A percentile compares a stretch with the other conserved stretches of the same genome.
Evolutionary conservation across 1,140 invertebrate species (phyloP).

Genomic region (Hermetia illucens): DNA sequence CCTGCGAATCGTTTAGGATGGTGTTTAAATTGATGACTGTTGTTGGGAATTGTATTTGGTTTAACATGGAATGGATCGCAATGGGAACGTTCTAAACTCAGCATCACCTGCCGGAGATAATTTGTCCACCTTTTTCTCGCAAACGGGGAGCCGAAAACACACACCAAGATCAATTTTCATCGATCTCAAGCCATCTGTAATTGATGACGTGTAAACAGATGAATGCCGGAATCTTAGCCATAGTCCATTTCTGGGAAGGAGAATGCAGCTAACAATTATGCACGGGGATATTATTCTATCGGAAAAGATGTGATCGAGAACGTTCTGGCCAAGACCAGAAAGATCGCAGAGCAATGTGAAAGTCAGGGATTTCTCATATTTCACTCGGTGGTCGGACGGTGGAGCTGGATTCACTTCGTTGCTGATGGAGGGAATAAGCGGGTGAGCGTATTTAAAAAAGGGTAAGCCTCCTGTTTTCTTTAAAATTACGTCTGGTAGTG

Average conservation of each 20-base stretch:
- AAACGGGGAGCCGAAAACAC: conserved; percentile 41
- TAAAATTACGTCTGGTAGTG: too few species aligned
- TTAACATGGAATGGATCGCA: too few species aligned
- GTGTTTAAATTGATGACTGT: too few species aligned
- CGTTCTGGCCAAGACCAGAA: conserved; percentile 53
- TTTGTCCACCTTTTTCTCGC: conserved; percentile 46
- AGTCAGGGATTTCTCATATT: conserved; percentile 74
- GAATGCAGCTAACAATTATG: conserved; percentile 72
- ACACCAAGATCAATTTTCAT: conserved; percentile 39
- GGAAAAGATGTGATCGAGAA: conserved; percentile 63
- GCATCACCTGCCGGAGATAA: too few species aligned
- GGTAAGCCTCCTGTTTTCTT: too few species aligned
- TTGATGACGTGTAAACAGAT: conserved; percentile 47
- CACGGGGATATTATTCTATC: conserved; percentile 59
- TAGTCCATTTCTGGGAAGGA: conserved; percentile 61
- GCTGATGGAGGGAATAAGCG: conserved; percentile 49
- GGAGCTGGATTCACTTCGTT: conserved; percentile 57
- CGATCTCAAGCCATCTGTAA: conserved; percentile 35
- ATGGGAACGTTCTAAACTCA: too few species aligned
- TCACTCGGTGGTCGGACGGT: conserved; percentile 64
- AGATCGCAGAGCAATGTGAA: conserved; percentile 66
- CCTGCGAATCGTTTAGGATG: too few species aligned
- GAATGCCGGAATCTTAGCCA: conserved; percentile 46
- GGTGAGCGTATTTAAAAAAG: too few species aligned
- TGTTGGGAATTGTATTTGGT: too few species aligned